Evolutionary conservation across 1,140 invertebrate genomes (phyloP).

Genomic region (Lanistes nyassanus): DNA sequence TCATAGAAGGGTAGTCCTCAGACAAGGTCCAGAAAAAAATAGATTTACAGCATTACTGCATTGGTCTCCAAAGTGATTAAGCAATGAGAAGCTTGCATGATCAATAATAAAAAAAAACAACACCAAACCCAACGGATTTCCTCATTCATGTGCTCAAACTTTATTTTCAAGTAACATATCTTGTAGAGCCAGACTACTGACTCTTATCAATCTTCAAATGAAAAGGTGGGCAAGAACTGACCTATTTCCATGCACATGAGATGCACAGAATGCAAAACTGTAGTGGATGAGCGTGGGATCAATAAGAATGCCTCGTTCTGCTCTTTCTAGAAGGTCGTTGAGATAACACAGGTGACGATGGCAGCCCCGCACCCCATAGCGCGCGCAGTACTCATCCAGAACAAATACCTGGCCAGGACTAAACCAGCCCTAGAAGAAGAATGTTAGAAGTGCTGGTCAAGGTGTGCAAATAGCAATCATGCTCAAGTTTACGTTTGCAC

Average conservation of each 20-base stretch:
- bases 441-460: neutral
- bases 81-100: no score
- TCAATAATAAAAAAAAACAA: no score
- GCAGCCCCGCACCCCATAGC: constrained; percentile 97
- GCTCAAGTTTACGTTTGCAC: neutral
- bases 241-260: constrained; percentile 97
- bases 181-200: no score
- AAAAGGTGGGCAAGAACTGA: constrained; percentile 54
- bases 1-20: no score
- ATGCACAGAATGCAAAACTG: constrained; percentile 98
- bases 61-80: no score
- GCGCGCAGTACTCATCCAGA: constrained; percentile 96
- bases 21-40: no score
- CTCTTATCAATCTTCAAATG: neutral
- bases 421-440: constrained; percentile 90
- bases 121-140: no score
- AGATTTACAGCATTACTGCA: no score
- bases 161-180: no score
- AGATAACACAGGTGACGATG: constrained; percentile 96
- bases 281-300: constrained; percentile 99
- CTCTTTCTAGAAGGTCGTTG: constrained; percentile 93
- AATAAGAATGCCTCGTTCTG: constrained; percentile 94
- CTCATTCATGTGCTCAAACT: no score
- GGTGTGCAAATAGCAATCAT: neutral
- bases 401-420: constrained; percentile 99